Conservation (phyloP, 2,797 vertebrate genomes). For the Denticeps clupeoides region DNA sequence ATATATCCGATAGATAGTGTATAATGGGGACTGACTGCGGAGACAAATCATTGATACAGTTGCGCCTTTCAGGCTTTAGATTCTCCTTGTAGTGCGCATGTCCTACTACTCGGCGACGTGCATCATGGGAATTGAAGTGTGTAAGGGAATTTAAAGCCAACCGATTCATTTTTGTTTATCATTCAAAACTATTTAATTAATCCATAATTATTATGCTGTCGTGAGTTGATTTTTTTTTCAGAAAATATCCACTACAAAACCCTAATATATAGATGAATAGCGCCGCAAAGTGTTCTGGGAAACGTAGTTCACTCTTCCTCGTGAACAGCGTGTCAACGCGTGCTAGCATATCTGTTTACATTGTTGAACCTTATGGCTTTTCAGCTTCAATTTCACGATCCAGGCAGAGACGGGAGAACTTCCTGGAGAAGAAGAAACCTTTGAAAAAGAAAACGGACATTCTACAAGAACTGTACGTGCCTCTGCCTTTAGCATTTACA, state of each 20-base stretch:
- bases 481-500: no score
- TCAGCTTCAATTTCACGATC: constrained; percentile 62
- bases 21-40: no score
- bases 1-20: not conserved
- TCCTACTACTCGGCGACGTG: not conserved
- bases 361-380: constrained; percentile 66
- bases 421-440: not conserved
- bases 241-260: constrained; percentile 2
- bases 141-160: no score
- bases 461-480: constrained; percentile 36
- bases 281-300: constrained; percentile 18
- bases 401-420: constrained; percentile 20
- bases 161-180: no score
- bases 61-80: constrained; percentile 1
- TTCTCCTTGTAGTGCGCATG: constrained; percentile 1
- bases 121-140: no score
- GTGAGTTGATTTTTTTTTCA: no score
- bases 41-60: not conserved
- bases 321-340: no score
- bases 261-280: not conserved
- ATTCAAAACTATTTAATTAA: no score
- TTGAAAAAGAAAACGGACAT: not conserved
- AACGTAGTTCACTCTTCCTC: constrained; percentile 11
- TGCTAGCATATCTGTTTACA: no score
- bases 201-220: no score